Conservation (phyloP, 1,140 invertebrate genomes). For the Pachypeltis micranthus region DNA sequence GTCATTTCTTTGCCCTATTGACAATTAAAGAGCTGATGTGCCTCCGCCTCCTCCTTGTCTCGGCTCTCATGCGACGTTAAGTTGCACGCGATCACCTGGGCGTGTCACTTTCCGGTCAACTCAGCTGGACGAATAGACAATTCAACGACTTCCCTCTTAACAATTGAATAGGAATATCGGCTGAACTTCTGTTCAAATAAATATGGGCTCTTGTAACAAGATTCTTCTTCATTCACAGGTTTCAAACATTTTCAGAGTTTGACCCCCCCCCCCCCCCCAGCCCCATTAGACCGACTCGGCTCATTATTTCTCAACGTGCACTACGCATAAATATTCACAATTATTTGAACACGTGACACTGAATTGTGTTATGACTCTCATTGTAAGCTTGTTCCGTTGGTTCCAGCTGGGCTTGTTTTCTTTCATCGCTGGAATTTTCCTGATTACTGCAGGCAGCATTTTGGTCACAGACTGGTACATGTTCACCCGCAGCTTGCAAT, state of each 20-base stretch:
- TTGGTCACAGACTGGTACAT: slow-evolving; percentile 47
- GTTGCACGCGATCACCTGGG: too few species aligned
- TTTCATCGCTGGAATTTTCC: slow-evolving; percentile 44
- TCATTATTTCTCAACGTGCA: not conserved
- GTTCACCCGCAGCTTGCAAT: slow-evolving; percentile 38
- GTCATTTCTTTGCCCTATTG: too few species aligned
- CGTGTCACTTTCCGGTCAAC: too few species aligned
- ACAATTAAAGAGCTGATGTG: too few species aligned
- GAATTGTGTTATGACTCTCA: slow-evolving; percentile 9
- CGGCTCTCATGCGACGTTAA: too few species aligned
- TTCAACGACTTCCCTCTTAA: too few species aligned
- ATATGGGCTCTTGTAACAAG: too few species aligned
- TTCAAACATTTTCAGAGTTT: not conserved
- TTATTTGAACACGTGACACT: too few species aligned
- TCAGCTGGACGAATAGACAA: too few species aligned
- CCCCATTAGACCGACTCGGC: not conserved
- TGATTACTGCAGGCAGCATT: slow-evolving; percentile 47
- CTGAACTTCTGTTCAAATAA: too few species aligned
- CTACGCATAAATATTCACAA: not conserved
- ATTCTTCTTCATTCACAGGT: not conserved
- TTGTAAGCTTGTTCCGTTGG: slow-evolving; percentile 22
- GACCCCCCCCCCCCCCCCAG: not conserved
- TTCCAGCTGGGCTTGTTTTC: slow-evolving; percentile 46
- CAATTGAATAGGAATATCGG: too few species aligned
- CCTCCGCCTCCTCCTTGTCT: too few species aligned